These are phyloP conservation scores for Bugulina stolonifera DNA, from an alignment of 2,888 invertebrate genomes.

Conservation along the genomic window DNA sequence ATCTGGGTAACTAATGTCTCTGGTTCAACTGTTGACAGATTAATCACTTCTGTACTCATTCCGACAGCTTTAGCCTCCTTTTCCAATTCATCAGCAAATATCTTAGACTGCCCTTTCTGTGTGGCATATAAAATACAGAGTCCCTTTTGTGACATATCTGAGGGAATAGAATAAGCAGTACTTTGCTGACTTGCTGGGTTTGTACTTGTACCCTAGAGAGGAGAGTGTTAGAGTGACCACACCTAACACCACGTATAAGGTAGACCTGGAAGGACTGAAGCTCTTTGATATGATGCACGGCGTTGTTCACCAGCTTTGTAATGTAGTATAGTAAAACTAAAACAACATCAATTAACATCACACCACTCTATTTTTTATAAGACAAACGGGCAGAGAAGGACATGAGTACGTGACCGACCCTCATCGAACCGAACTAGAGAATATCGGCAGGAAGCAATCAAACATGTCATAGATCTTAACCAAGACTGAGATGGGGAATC, in stretches of 20 bases:
- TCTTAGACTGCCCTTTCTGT: constrained; percentile 29
- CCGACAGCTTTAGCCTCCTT: constrained; percentile 21
- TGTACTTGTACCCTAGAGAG: neutral
- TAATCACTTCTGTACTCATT: constrained; percentile 6
- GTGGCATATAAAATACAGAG: neutral
- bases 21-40: constrained; percentile 23
- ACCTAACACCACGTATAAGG: neutral
- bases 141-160: neutral
- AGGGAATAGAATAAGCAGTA: neutral
- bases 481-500: too few relatives aligned
- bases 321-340: too few relatives aligned
- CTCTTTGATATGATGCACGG: too few relatives aligned
- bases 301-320: too few relatives aligned
- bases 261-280: neutral
- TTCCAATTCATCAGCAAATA: constrained; percentile 35
- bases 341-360: too few relatives aligned
- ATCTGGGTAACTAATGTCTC: constrained; percentile 28
- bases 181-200: neutral
- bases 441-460: too few relatives aligned
- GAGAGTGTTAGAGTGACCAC: neutral
- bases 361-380: too few relatives aligned
- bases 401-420: too few relatives aligned
- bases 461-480: too few relatives aligned
- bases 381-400: too few relatives aligned
- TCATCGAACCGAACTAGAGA: too few relatives aligned